phyloP scores from a whole-genome alignment of 1,140 invertebrate genomes.

The Armadillidium nasatum region DNA sequence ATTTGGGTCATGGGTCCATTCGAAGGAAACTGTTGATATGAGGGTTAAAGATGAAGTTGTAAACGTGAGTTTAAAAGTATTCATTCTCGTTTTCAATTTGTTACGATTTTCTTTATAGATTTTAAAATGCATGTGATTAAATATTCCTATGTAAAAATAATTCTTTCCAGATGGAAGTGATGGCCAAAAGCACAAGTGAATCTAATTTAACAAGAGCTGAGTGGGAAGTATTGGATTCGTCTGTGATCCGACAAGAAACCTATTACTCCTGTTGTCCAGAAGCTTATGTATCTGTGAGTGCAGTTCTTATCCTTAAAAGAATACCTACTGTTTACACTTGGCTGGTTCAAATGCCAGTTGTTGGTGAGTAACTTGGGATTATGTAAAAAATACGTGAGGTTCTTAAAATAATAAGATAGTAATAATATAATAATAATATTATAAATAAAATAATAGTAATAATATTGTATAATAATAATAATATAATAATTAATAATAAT shows the following conservation, averaged over 20 bases:
- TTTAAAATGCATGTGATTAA: too few species aligned
- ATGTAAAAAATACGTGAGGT: too few species aligned
- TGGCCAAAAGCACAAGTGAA: too few species aligned
- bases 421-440: too few species aligned
- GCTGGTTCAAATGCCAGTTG: conserved; percentile 19
- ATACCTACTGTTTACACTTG: conserved; percentile 3
- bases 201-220: conserved; percentile 16
- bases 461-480: too few species aligned
- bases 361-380: conserved; percentile 1
- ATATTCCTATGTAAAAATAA: too few species aligned
- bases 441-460: too few species aligned
- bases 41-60: conserved; percentile 19
- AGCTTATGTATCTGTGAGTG: conserved; percentile 26
- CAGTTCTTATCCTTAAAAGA: not conserved
- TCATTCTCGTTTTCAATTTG: too few species aligned
- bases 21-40: conserved; percentile 26
- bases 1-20: conserved; percentile 38
- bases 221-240: conserved; percentile 28
- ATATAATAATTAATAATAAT: too few species aligned
- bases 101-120: too few species aligned
- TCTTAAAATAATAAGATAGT: too few species aligned
- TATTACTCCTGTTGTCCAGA: conserved; percentile 27
- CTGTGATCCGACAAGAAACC: conserved; percentile 10
- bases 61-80: conserved; percentile 18
- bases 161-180: too few species aligned